Evolutionary conservation across 2,888 invertebrate species (phyloP).

Genomic region (Nomada hirtipes): DNA sequence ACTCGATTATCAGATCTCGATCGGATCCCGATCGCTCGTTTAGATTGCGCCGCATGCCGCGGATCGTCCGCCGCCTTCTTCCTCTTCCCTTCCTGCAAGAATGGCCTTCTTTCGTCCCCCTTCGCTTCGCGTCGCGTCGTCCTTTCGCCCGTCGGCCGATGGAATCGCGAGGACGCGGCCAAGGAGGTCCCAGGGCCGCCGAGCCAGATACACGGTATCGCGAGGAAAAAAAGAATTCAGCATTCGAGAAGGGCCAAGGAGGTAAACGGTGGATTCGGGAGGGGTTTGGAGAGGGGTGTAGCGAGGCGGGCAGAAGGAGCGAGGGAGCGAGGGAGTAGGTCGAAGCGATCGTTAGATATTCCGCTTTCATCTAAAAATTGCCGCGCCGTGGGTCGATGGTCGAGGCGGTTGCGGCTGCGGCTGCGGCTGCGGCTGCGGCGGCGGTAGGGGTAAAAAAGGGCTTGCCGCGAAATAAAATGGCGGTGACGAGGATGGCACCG

Average conservation of each 20-base stretch:
- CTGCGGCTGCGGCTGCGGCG: conserved; percentile 1
- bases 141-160: not conserved
- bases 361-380: conserved; percentile 40
- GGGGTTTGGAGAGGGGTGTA: too few relatives aligned
- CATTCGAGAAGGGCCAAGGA: too few relatives aligned
- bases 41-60: conserved; percentile 68
- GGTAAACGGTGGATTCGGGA: too few relatives aligned
- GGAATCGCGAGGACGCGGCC: too few relatives aligned
- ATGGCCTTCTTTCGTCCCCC: too few relatives aligned
- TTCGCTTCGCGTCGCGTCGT: not conserved
- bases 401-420: not conserved
- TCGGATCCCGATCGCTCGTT: conserved; percentile 77
- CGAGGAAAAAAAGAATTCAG: too few relatives aligned
- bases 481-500: conserved; percentile 74
- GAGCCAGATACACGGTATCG: too few relatives aligned
- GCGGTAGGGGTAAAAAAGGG: conserved; percentile 67
- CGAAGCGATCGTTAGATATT: conserved; percentile 42
- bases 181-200: too few relatives aligned
- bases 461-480: conserved; percentile 79
- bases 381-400: conserved; percentile 6
- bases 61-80: conserved; percentile 9
- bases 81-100: not conserved
- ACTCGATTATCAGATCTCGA: conserved; percentile 82
- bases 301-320: not conserved
- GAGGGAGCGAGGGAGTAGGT: not conserved